Conservation (phyloP, 2,888 invertebrate species). For the Polydrusus tereticollis region DNA sequence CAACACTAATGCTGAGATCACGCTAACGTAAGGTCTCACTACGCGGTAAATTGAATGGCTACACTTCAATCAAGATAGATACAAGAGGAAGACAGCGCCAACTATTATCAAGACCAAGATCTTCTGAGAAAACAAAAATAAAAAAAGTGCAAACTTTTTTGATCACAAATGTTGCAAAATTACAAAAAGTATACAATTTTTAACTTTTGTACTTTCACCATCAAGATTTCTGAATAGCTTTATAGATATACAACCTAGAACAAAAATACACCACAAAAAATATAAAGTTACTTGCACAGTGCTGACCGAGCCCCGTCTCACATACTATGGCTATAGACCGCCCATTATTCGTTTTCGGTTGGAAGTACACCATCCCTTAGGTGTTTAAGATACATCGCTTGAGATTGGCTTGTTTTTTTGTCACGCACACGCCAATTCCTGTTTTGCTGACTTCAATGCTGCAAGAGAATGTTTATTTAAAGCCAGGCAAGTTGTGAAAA, state of each 20-base stretch:
- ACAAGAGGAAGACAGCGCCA: too few species aligned
- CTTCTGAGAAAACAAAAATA: too few species aligned
- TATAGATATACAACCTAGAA: slow-evolving; percentile 4
- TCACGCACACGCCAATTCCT: slow-evolving; percentile 71
- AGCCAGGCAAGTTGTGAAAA: too few species aligned
- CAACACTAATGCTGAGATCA: too few species aligned
- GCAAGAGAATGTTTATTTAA: slow-evolving; percentile 52
- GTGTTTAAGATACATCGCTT: slow-evolving; percentile 12
- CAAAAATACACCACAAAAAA: slow-evolving; percentile 10
- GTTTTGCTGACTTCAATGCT: slow-evolving; percentile 71
- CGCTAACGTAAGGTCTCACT: too few species aligned
- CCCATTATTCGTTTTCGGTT: too few species aligned
- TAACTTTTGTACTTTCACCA: slow-evolving; percentile 9
- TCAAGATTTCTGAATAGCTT: slow-evolving; percentile 23
- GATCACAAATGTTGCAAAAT: neutral
- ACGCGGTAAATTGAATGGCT: too few species aligned
- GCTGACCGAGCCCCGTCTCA: neutral
- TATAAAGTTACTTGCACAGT: slow-evolving; percentile 1
- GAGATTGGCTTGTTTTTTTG: slow-evolving; percentile 50
- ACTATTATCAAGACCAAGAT: too few species aligned
- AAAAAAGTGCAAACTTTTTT: too few species aligned
- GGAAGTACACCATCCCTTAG: too few species aligned
- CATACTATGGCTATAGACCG: slow-evolving; percentile 3
- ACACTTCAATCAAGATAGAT: too few species aligned
- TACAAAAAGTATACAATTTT: slow-evolving; percentile 7